These are phyloP conservation scores for Dryas iulia DNA, from an alignment of 1,140 invertebrate genomes.

Conservation along the genomic window DNA sequence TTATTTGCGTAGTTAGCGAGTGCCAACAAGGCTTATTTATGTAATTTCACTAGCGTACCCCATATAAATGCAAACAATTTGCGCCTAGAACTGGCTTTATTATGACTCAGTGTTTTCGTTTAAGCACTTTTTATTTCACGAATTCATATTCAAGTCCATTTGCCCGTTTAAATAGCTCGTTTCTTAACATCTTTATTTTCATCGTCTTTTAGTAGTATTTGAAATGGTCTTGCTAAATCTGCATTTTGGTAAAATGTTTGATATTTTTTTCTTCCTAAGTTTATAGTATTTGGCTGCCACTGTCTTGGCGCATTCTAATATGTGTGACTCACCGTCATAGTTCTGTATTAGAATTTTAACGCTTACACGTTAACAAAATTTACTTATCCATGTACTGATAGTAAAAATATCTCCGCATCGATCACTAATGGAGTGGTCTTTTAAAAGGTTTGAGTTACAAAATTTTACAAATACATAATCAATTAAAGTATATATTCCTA, in stretches of 20 bases:
- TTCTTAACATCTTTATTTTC: constrained; percentile 1
- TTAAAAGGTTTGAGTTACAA: no score
- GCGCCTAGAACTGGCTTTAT: constrained; percentile 8
- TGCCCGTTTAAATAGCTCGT: background rate
- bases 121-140: constrained; percentile 14
- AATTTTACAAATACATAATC: no score
- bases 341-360: no score
- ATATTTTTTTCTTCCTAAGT: background rate
- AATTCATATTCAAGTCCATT: constrained; percentile 5
- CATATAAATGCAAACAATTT: constrained; percentile 27
- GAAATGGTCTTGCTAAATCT: background rate
- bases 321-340: no score
- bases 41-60: constrained; percentile 25
- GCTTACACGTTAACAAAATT: no score
- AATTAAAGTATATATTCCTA: no score
- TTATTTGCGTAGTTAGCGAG: constrained; percentile 17
- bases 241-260: background rate
- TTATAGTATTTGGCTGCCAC: no score
- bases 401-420: no score
- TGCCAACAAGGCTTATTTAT: constrained; percentile 23
- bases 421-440: no score
- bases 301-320: no score
- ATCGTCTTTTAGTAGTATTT: background rate
- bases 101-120: constrained; percentile 22
- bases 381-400: no score